Evolutionary conservation across 2,113 vertebrate genomes (phyloP).

Genomic region (Clarias magur): DNA sequence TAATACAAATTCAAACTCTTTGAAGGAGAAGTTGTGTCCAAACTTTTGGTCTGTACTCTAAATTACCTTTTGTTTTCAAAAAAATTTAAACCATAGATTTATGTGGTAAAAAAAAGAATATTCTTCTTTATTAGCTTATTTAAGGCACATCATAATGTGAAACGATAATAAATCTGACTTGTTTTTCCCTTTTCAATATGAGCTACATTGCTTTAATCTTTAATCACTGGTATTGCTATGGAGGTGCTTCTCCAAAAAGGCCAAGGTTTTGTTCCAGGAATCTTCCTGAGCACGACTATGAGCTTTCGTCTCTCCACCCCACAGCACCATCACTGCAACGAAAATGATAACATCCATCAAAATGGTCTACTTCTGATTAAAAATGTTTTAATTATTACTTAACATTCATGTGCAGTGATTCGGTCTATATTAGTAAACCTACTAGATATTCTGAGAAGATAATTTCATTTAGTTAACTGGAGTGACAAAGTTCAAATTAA

Average conservation of each 20-base stretch:
- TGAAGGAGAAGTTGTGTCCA: too few species aligned
- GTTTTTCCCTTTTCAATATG: not conserved
- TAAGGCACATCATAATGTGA: not conserved
- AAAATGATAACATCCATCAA: not conserved
- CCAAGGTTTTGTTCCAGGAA: constrained; percentile 69
- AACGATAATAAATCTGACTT: not conserved
- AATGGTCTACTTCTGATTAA: not conserved
- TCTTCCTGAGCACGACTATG: constrained; percentile 70
- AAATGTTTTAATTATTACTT: not conserved
- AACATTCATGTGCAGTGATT: not conserved
- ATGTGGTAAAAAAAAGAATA: too few species aligned
- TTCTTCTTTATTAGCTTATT: not conserved
- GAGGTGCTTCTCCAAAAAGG: constrained; percentile 66
- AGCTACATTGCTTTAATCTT: not conserved
- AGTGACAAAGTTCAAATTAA: not conserved
- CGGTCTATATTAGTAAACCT: not conserved
- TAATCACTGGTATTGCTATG: constrained; percentile 35
- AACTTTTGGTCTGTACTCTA: too few species aligned
- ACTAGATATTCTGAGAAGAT: not conserved
- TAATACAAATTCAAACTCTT: too few species aligned
- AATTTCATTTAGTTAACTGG: not conserved
- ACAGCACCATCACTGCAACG: constrained; percentile 59
- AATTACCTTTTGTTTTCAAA: not conserved
- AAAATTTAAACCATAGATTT: too few species aligned
- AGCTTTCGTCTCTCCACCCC: constrained; percentile 64